These are phyloP conservation scores for Oreohelix idahoensis DNA, from an alignment of 1,140 invertebrate species.

Conservation along the genomic window DNA sequence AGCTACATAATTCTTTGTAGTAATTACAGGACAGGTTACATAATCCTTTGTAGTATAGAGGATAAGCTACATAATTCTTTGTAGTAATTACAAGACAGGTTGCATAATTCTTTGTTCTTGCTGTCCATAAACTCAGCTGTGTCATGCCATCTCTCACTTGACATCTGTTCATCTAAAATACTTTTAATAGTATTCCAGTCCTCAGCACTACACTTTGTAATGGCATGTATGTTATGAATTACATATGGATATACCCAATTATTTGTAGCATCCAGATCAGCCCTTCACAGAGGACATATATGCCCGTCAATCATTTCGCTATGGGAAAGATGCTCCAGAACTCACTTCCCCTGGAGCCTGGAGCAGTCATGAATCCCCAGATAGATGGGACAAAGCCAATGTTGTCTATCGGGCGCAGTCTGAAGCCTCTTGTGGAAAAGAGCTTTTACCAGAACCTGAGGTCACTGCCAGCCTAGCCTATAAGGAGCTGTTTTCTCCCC, in stretches of 20 bases:
- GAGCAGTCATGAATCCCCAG: constrained; percentile 39
- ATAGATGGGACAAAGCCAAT: constrained; percentile 34
- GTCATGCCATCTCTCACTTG: too few relatives aligned
- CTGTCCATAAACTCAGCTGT: too few relatives aligned
- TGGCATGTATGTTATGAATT: too few relatives aligned
- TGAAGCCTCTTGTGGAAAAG: not conserved
- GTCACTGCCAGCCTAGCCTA: not conserved
- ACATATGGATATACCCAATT: not conserved
- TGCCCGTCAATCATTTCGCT: constrained; percentile 57
- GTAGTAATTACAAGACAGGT: too few relatives aligned
- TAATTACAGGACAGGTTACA: too few relatives aligned
- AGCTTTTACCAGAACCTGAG: not conserved
- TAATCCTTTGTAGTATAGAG: too few relatives aligned
- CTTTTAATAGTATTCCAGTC: too few relatives aligned
- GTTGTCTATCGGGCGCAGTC: not conserved
- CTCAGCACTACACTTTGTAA: too few relatives aligned
- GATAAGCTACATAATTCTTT: too few relatives aligned
- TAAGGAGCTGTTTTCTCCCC: not conserved
- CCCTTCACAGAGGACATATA: constrained; percentile 61
- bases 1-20: too few relatives aligned
- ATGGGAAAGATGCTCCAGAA: constrained; percentile 45
- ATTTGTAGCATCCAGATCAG: constrained; percentile 7
- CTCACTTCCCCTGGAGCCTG: not conserved
- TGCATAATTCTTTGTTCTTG: too few relatives aligned
- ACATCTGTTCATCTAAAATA: too few relatives aligned